Conservation (phyloP, 2,797 vertebrate species). For the Cercopithecus neglectus region DNA sequence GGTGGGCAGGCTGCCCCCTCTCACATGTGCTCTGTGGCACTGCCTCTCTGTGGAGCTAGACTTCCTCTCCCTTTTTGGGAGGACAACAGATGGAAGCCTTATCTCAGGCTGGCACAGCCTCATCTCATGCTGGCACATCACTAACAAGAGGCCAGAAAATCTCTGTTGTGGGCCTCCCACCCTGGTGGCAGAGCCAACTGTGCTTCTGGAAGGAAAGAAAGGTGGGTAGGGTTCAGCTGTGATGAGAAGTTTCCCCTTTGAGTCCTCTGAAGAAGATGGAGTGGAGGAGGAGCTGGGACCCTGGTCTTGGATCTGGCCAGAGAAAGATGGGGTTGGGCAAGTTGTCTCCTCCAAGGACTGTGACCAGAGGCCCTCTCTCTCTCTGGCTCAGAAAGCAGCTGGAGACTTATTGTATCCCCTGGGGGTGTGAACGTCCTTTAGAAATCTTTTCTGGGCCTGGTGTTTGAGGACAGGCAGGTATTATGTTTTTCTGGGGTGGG, state of each 20-base stretch:
- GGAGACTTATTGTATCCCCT: accelerated
- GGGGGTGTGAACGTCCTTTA: background rate
- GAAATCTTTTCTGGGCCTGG: background rate
- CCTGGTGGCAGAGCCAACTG: background rate
- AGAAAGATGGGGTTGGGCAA: background rate
- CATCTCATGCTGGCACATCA: background rate
- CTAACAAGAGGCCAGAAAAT: background rate
- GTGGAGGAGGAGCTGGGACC: background rate
- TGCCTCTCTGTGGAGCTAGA: background rate
- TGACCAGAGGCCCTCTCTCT: background rate
- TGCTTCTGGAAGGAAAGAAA: constrained; percentile 29
- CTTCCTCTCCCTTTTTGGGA: background rate
- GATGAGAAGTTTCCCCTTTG: background rate
- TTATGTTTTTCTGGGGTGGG: background rate
- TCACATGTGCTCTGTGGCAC: background rate
- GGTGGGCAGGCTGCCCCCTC: background rate
- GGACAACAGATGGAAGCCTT: background rate
- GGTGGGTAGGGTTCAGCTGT: background rate
- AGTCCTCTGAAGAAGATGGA: background rate
- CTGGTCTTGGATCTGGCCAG: background rate
- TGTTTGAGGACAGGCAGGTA: background rate
- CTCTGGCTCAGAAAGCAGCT: background rate
- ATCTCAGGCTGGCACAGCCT: background rate
- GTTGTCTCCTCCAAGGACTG: too few relatives aligned
- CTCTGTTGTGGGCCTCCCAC: background rate